These are phyloP conservation scores for Pygoscelis antarcticus DNA, from an alignment of 2,113 vertebrate species.

Conservation along the genomic window DNA sequence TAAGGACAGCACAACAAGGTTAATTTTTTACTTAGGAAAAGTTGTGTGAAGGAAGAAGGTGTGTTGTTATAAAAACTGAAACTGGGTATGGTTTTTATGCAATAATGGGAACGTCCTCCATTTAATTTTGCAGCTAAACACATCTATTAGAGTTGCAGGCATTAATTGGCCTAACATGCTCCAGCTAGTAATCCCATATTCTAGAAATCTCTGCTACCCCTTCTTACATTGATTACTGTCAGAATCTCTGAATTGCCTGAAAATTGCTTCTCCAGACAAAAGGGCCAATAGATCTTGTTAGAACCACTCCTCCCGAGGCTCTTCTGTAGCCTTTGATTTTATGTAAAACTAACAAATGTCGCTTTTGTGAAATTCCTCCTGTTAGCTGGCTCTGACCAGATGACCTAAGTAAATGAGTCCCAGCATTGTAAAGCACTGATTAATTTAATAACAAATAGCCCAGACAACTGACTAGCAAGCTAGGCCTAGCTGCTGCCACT, in stretches of 20 bases:
- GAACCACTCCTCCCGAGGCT: background rate
- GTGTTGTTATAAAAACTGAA: background rate
- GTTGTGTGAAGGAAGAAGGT: background rate
- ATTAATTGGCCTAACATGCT: background rate
- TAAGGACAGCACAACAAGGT: background rate
- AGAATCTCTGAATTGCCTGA: background rate
- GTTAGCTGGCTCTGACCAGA: background rate
- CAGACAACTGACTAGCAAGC: background rate
- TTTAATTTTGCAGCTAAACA: background rate
- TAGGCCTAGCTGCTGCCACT: background rate
- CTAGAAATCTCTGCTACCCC: background rate
- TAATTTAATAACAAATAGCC: constrained; percentile 15
- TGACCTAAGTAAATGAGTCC: constrained; percentile 16
- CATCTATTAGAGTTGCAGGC: background rate
- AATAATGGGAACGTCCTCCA: background rate
- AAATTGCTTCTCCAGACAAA: background rate
- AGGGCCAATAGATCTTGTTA: background rate
- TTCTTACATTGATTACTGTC: background rate
- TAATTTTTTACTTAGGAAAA: background rate
- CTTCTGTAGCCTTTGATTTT: background rate
- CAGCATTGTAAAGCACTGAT: background rate
- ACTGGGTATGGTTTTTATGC: background rate
- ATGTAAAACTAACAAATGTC: background rate
- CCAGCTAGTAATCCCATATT: background rate
- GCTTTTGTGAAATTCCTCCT: background rate